These are phyloP conservation scores for Thymallus thymallus DNA, from an alignment of 2,113 vertebrate species.

Conservation along the genomic window DNA sequence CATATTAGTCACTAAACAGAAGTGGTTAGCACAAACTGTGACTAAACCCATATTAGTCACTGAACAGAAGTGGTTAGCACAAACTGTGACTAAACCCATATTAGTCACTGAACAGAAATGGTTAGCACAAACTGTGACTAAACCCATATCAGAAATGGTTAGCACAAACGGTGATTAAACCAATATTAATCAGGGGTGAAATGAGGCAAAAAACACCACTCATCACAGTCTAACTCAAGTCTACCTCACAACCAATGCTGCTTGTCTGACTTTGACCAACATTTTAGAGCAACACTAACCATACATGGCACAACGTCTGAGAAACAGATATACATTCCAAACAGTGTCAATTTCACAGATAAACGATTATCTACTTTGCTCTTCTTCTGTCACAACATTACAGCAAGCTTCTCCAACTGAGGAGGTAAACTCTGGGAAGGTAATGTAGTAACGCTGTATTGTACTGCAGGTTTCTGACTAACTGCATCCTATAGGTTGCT, in stretches of 20 bases:
- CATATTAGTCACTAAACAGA: no score
- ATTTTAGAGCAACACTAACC: constrained; percentile 1
- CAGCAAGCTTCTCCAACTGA: constrained; percentile 28
- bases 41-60: no score
- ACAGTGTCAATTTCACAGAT: constrained; percentile 33
- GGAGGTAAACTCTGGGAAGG: constrained; percentile 43
- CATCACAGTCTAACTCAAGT: background rate
- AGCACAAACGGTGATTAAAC: background rate
- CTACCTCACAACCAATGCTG: background rate
- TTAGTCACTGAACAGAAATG: no score
- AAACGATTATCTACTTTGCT: constrained; percentile 10
- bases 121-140: no score
- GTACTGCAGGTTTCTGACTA: background rate
- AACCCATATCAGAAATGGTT: background rate
- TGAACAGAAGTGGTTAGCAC: no score
- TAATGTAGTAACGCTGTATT: background rate
- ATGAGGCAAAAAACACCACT: background rate
- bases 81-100: no score
- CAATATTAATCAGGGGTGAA: background rate
- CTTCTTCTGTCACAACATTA: constrained; percentile 26
- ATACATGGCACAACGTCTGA: constrained; percentile 61
- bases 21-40: no score
- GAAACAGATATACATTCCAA: constrained; percentile 40
- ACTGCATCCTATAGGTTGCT: constrained; percentile 19
- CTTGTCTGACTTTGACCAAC: no score